These are phyloP conservation scores for Aphaenogaster floridana DNA, from an alignment of 1,140 invertebrate species.

Conservation along the genomic window DNA sequence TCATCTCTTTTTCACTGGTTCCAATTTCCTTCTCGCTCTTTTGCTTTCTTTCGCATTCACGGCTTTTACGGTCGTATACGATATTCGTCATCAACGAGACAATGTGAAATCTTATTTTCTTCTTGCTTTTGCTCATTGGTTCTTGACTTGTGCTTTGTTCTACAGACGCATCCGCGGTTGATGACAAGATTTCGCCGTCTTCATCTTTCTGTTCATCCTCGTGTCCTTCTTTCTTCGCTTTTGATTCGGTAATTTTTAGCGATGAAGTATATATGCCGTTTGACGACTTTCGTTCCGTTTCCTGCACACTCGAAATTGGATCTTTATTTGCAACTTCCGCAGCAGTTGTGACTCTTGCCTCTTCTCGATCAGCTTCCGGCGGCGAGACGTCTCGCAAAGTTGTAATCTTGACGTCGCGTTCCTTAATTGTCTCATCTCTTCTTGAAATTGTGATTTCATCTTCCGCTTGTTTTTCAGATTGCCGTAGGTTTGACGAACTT, in stretches of 20 bases:
- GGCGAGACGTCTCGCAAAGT: background rate
- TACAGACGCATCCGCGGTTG: background rate
- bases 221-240: background rate
- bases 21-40: background rate
- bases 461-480: background rate
- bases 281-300: background rate
- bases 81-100: constrained; percentile 55
- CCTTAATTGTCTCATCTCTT: background rate
- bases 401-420: background rate
- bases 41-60: background rate
- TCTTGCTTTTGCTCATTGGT: background rate
- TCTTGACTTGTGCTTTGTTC: background rate
- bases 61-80: background rate
- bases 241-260: background rate
- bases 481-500: background rate
- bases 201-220: background rate
- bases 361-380: background rate
- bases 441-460: constrained; percentile 8
- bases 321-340: constrained; percentile 3
- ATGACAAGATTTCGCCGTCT: background rate
- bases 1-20: background rate
- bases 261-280: background rate
- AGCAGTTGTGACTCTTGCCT: background rate
- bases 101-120: constrained; percentile 31
- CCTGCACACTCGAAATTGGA: background rate